Evolutionary conservation across 2,113 vertebrate species (phyloP), one percentile per base, ranked within the genome.

Genomic region (Sceloporus tristichus): DNA sequence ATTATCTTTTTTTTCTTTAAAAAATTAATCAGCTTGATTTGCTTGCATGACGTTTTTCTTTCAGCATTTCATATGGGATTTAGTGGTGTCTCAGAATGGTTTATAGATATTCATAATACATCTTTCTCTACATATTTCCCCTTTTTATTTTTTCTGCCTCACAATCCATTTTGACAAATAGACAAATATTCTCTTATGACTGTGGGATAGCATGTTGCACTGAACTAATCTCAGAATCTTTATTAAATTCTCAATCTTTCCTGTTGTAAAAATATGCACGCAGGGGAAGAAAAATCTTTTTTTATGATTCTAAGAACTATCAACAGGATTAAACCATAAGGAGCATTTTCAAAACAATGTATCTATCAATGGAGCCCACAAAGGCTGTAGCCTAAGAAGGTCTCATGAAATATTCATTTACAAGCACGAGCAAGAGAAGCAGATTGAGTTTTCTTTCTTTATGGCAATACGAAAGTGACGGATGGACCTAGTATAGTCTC

Each of bases 381-480:
- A 40, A 71, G 59, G 21, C 65, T 56, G 48, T 65, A 79, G 77
- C 23, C 65, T 54, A 65, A 79, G n/a, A 86, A 79, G 77, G 68
- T 71, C 76, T 86, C 76, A 86, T 86, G 85, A 78, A 86, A 86
- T 86, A 86, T 86, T 87, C 48, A 80, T 87, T 87, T 87, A 73
- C 78, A 87, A 80, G 85, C 85, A 54, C 34, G 66, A 80, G 68
- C 78, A 80, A 80, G 23, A 29, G 76, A 85, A 68, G 21, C 48
- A 73, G 85, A 86, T 86, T 79, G 62, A 80, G 68, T 80, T 80
- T 87, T 80, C 25, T 80, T 71, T 77, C 77, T 80, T 80, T 87
- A 42, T 23, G 29, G 14, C 66, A 80, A 73, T 29, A 40, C 66
- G 62, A 86, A 68, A 13, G 34, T 73, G 85, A 87, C 73, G 48